Evolutionary conservation across 35 echinoderm and acorn worm species (phyloP).

Genomic region (Heliocidaris erythrogramma): DNA sequence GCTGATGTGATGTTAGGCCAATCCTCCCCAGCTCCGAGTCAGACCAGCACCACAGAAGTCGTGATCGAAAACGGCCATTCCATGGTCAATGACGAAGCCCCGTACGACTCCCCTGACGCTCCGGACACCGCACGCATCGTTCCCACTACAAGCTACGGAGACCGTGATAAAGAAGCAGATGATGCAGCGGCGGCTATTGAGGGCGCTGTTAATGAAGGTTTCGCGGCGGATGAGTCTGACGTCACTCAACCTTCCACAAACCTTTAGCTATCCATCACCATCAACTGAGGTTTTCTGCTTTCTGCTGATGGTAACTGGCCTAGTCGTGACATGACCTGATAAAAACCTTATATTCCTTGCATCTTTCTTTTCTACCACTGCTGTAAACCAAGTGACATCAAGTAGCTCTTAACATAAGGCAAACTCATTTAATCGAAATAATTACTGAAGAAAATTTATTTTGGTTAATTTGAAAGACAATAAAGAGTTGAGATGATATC

Average conservation of each 20-base stretch:
- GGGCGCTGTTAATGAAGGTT: constrained; percentile 65
- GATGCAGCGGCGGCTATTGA: constrained; percentile 41
- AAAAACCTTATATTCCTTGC: too few relatives aligned
- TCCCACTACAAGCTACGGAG: not conserved
- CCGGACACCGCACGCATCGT: constrained; percentile 7
- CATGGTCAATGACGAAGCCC: not conserved
- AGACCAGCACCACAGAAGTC: not conserved
- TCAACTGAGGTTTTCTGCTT: not conserved
- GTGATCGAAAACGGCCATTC: constrained; percentile 34
- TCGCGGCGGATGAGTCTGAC: constrained; percentile 39
- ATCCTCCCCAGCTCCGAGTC: not conserved
- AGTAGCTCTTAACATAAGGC: too few relatives aligned
- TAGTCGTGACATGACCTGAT: not conserved
- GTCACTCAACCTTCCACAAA: constrained; percentile 21
- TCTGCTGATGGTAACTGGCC: not conserved
- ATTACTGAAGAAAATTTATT: too few relatives aligned
- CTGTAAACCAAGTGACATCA: too few relatives aligned
- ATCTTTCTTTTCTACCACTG: too few relatives aligned
- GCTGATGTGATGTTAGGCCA: not conserved
- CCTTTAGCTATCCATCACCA: constrained; percentile 15
- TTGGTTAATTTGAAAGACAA: too few relatives aligned
- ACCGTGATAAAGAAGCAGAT: constrained; percentile 29
- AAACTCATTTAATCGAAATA: too few relatives aligned
- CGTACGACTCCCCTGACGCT: not conserved
- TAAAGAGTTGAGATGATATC: too few relatives aligned